Conservation (phyloP, 2,888 invertebrate genomes). For the Latrodectus elegans region DNA sequence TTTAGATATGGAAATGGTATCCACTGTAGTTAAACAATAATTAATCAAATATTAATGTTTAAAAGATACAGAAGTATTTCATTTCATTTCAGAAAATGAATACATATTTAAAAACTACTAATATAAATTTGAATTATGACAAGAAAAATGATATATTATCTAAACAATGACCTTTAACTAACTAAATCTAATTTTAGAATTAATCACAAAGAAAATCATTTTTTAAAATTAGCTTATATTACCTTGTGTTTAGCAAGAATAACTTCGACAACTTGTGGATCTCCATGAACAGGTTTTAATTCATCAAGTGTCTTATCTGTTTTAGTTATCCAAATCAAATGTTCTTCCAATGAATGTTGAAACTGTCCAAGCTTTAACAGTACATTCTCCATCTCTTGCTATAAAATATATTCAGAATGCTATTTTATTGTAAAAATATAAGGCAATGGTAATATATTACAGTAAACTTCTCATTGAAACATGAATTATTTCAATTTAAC, state of each 20-base stretch:
- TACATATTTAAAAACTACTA: no score
- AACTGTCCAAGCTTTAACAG: conserved; percentile 95
- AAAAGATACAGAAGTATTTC: no score
- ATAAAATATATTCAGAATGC: conserved; percentile 8
- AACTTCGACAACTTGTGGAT: conserved; percentile 94
- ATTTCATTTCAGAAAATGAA: no score
- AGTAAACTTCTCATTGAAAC: not conserved
- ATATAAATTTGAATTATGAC: no score
- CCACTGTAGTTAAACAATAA: no score
- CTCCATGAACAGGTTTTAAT: conserved; percentile 91
- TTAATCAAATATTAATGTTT: no score
- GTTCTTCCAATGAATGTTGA: conserved; percentile 95
- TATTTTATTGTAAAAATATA: not conserved
- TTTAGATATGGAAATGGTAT: no score
- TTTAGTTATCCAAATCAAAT: conserved; percentile 94
- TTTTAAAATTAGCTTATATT: conserved; percentile 75
- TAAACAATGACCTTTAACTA: no score
- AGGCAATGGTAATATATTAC: not conserved
- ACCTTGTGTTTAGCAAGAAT: conserved; percentile 95
- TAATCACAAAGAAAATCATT: no score
- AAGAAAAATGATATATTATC: no score
- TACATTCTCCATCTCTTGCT: conserved; percentile 90
- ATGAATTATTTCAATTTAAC: not conserved
- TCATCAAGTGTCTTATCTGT: conserved; percentile 91
- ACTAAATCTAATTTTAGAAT: no score